Conservation (phyloP, 2,888 invertebrate genomes). For the Heliconius ismenius region DNA sequence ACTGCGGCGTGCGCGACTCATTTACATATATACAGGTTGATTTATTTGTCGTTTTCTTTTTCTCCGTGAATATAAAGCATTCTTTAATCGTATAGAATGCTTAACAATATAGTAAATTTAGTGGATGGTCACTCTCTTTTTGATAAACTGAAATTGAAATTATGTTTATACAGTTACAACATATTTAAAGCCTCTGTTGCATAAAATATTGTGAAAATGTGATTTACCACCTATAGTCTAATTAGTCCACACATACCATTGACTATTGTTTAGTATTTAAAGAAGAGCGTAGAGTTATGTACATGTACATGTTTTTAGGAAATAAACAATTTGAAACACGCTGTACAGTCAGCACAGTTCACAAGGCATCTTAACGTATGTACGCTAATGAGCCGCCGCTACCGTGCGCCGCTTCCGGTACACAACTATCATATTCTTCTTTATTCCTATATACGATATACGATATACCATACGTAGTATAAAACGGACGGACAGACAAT, state of each 20-base stretch:
- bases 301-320: not conserved
- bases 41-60: not conserved
- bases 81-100: not conserved
- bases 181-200: no score
- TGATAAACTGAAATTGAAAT: no score
- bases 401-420: constrained; percentile 70
- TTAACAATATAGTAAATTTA: no score
- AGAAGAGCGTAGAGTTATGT: no score
- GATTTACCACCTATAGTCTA: no score
- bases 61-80: not conserved
- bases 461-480: constrained; percentile 8
- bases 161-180: no score
- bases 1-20: constrained; percentile 64
- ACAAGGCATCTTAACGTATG: constrained; percentile 71
- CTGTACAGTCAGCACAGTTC: constrained; percentile 61
- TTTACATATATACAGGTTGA: constrained; percentile 62
- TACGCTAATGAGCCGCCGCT: constrained; percentile 73
- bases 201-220: no score
- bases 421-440: constrained; percentile 43
- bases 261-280: no score
- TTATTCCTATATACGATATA: constrained; percentile 43
- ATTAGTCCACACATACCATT: no score
- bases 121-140: no score
- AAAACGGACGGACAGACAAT: constrained; percentile 34
- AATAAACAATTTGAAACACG: constrained; percentile 44